Conservation (phyloP, 2,888 invertebrate genomes). For the Chirona hameri region DNA sequence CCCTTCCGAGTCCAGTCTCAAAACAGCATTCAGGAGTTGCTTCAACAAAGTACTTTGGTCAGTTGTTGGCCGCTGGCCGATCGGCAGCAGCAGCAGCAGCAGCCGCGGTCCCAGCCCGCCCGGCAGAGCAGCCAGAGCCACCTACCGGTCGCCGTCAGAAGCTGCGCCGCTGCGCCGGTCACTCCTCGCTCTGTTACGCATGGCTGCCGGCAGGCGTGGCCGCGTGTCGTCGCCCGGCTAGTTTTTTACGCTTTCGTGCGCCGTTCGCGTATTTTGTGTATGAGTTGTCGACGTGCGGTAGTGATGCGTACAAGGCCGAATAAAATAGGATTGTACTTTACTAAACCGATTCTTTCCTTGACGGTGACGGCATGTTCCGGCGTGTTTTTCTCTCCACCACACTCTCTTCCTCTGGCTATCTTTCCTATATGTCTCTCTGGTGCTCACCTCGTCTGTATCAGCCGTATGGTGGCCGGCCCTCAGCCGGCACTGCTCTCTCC, state of each 20-base stretch:
- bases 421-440: not conserved
- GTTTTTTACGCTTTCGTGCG: not conserved
- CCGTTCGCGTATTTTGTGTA: not conserved
- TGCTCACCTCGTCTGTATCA: not conserved
- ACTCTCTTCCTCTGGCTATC: not conserved
- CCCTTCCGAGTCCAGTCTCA: too few relatives aligned
- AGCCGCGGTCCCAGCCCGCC: too few relatives aligned
- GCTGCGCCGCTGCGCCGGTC: not conserved
- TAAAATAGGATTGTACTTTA: constrained; percentile 28
- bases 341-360: not conserved
- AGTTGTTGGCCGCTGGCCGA: too few relatives aligned
- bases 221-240: not conserved
- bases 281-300: constrained; percentile 2
- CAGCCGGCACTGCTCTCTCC: not conserved
- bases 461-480: not conserved
- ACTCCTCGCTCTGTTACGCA: not conserved
- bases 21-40: too few relatives aligned
- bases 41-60: too few relatives aligned
- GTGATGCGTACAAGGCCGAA: constrained; percentile 4
- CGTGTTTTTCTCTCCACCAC: not conserved
- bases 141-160: too few relatives aligned
- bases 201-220: not conserved
- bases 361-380: not conserved
- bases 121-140: too few relatives aligned
- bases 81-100: too few relatives aligned